Conservation (phyloP, 2,113 vertebrate genomes). For the Phalacrocorax aristotelis region DNA sequence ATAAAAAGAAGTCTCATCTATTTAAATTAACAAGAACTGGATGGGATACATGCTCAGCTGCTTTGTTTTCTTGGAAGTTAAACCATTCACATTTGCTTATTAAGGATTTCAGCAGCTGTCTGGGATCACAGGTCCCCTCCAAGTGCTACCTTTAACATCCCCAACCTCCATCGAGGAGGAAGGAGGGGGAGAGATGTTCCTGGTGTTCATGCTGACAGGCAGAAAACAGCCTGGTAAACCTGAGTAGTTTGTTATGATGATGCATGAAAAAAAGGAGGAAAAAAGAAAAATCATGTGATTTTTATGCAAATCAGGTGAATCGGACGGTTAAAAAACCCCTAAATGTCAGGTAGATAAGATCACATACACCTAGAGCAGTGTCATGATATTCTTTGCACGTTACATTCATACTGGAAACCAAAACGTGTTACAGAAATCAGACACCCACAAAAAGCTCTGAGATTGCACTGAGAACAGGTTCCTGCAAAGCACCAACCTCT, state of each 20-base stretch:
- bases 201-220: neutral
- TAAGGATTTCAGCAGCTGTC: neutral
- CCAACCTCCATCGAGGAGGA: neutral
- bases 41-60: neutral
- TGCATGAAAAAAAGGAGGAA: neutral
- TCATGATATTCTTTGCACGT: neutral
- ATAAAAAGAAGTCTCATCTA: neutral
- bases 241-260: slow-evolving; percentile 36
- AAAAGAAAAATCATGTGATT: slow-evolving; percentile 27
- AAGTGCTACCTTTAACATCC: neutral
- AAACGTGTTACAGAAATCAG: slow-evolving; percentile 27
- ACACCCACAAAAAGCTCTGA: slow-evolving; percentile 21
- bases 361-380: slow-evolving; percentile 29
- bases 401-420: slow-evolving; percentile 43
- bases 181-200: neutral
- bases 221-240: neutral
- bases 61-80: slow-evolving; percentile 14
- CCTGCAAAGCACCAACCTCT: neutral
- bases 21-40: slow-evolving; percentile 18
- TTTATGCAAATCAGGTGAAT: slow-evolving; percentile 46
- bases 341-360: slow-evolving; percentile 62
- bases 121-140: neutral
- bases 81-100: neutral
- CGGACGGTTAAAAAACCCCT: slow-evolving; percentile 20
- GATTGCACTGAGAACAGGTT: slow-evolving; percentile 36